phyloP scores from a whole-genome alignment of 2,113 vertebrate genomes.

The Sinocyclocheilus maitianheensis region DNA sequence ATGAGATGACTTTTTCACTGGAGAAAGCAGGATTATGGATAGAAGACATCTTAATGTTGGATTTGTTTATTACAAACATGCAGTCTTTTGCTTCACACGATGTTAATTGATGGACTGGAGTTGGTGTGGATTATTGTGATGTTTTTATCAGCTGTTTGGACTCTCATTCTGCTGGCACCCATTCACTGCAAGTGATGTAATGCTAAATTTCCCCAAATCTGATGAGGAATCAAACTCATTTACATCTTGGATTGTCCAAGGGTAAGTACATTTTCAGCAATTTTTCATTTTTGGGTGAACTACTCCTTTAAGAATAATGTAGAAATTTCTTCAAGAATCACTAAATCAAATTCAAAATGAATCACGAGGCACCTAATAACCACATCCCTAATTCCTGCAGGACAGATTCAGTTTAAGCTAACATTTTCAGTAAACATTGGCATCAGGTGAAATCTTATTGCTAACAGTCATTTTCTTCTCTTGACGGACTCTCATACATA shows the following conservation, averaged over 20 bases:
- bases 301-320: background rate
- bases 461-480: background rate
- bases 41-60: background rate
- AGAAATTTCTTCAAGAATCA: background rate
- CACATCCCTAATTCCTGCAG: background rate
- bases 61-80: too few relatives aligned
- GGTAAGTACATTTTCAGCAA: background rate
- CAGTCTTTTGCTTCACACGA: background rate
- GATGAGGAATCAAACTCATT: too few relatives aligned
- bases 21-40: background rate
- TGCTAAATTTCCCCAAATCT: too few relatives aligned
- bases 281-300: background rate
- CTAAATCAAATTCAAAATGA: background rate
- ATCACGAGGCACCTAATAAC: background rate
- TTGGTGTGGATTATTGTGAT: too few relatives aligned
- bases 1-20: background rate
- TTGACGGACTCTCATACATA: background rate
- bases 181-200: too few relatives aligned
- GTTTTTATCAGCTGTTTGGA: background rate
- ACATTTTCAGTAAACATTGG: background rate
- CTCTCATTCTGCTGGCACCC: too few relatives aligned
- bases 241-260: too few relatives aligned
- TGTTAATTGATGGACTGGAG: background rate
- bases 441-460: background rate
- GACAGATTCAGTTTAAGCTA: background rate